Evolutionary conservation across 2,113 vertebrate species (phyloP), one percentile per base, ranked within the genome.

Genomic region (Panurus biarmicus): DNA sequence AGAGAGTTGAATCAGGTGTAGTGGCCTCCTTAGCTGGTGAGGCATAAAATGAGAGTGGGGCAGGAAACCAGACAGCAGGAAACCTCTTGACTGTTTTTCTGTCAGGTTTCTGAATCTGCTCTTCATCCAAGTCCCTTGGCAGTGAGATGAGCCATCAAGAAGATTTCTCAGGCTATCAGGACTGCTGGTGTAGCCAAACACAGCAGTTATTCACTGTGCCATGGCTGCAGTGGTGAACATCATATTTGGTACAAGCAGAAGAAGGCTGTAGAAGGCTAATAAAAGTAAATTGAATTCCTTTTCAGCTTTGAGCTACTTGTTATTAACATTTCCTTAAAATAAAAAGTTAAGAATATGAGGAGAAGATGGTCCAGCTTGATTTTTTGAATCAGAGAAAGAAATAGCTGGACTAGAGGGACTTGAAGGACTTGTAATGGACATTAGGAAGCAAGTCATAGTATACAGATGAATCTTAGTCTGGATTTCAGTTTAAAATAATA

Each of bases 91-190:
- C 25, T 56, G 11, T 61, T 66, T 22, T 74, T 80, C 22, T 71
- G 7, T 74, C 3, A 5, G 24, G 25, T 53, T 87, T 47, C 47
- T 50, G 21, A 74, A 54, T 42, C 35, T 9, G 3, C 29, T 80
- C 19, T 44, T 71, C 31, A 26, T 85, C 18, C 0, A 0, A 78
- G 29, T 42, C 29, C 9, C 17, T 29, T 58, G n/a, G 14, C 38
- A 65, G 10, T n/a, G 62, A 56, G 31, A 20, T 56, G 44, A 35
- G 20, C 19, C n/a, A 60, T 62, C 71, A 33, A 3, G 42, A 70
- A 42, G 22, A 47, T 71, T 74, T 71, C 25, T 87, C 7, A 11
- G 45, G 15, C 45, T 70, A 5, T 62, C 51, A 13, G 71, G 58
- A 22, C 35, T 72, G 23, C 26, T 67, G 61, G 29, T 2, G 1